phyloP scores from a whole-genome alignment of 2,113 vertebrate species.

The Tragelaphus strepsiceros region DNA sequence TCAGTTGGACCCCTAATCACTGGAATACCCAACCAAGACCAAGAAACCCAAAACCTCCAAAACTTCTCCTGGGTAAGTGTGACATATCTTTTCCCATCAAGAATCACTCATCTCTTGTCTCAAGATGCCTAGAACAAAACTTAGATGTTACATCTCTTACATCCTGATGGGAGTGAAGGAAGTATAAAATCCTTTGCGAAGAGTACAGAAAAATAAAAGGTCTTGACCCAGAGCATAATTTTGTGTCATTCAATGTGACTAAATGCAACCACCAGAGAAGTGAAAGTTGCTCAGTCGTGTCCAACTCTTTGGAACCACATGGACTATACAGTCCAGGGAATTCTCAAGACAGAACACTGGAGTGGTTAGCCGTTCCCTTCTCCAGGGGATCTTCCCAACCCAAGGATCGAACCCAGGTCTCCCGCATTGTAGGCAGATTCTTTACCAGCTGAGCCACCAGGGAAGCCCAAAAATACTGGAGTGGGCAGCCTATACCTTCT shows the following conservation, averaged over 20 bases:
- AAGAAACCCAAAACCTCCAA: background rate
- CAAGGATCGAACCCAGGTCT: background rate
- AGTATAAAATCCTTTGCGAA: background rate
- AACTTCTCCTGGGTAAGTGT: background rate
- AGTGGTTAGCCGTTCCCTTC: background rate
- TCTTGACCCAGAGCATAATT: background rate
- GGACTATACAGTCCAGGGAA: background rate
- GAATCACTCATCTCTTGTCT: background rate
- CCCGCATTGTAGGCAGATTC: accelerated
- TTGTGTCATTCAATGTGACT: background rate
- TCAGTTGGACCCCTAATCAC: background rate
- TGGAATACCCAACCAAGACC: background rate
- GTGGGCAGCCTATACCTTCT: background rate
- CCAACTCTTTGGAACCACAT: background rate
- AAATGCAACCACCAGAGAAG: background rate
- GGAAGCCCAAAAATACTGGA: background rate
- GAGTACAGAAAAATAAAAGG: background rate
- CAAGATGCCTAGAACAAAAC: background rate
- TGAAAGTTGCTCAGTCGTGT: background rate
- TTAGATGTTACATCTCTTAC: background rate
- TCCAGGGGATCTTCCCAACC: background rate
- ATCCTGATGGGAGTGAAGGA: background rate
- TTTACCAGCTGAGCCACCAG: background rate
- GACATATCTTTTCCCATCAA: background rate
- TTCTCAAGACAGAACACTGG: background rate